Evolutionary conservation across 2,888 invertebrate genomes (phyloP), one percentile per base, ranked within the genome.

Genomic region (Thymelicus sylvestris): DNA sequence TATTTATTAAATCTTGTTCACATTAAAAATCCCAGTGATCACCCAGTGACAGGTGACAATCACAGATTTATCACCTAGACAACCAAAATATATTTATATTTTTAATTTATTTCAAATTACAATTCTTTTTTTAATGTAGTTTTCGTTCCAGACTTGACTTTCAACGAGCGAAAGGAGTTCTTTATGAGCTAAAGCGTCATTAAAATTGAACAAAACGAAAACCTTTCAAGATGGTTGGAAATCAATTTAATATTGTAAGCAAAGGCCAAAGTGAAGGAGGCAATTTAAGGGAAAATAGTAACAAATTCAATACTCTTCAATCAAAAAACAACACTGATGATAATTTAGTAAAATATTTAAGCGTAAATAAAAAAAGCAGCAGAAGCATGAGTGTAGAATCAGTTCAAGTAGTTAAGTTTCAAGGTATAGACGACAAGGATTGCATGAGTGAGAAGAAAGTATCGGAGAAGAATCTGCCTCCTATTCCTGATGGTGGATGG

Each of bases 401-500:
- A 13, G 86, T 86, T 8, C 86, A 85, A 0, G 83, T 85, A 6
- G 92, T 92, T 0, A 94, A 92, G 75, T 93, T 93, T 74, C 83
- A 93, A 78, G 93, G 94, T 0, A 78, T 95, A 64, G 90, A 90
- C 75, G 91, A 92, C 73, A 85, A 85, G 12, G 91, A 94, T 67
- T 93, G 92, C 73, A 87, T 92, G 31, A 31, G 57, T 31, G 57
- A 57, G 13, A 57, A 57, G 13, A 57, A 24, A 41, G 87, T 47
- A n/a, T 87, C 79, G 2, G 84, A 81, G 12, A 86, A 84, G 57
- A 79, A 93, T 88, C 88, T 95, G 60, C 95, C 95, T 0, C 94
- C 95, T 7, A 95, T 96, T 41, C 97, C 97, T 0, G 97, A 97
- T 78, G 97, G 97, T 0, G 97, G 97, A 0, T 98, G 97, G 96